Evolutionary conservation across 2,888 invertebrate species (phyloP).

Genomic region (Dermolepida albohirtum): DNA sequence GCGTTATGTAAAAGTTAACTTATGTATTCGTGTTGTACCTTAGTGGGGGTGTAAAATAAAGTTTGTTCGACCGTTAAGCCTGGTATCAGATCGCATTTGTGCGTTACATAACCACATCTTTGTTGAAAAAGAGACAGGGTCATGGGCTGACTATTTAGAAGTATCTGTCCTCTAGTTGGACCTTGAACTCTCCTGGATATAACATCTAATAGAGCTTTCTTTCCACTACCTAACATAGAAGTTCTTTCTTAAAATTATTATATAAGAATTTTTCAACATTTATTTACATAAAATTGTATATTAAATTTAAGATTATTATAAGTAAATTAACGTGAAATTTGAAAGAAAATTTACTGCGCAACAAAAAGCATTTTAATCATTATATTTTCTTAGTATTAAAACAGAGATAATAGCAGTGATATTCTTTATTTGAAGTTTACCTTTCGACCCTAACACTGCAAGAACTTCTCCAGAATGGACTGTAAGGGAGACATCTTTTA

Average conservation of each 20-base stretch:
- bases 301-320: too few relatives aligned
- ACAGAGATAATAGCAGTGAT: not conserved
- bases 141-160: constrained; percentile 88
- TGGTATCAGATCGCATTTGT: constrained; percentile 85
- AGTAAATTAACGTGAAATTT: too few relatives aligned
- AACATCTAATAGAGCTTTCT: constrained; percentile 93
- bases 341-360: too few relatives aligned
- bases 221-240: constrained; percentile 82
- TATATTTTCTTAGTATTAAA: too few relatives aligned
- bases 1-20: not conserved
- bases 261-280: too few relatives aligned
- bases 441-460: constrained; percentile 93
- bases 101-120: constrained; percentile 89
- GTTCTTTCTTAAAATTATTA: not conserved
- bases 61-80: constrained; percentile 92
- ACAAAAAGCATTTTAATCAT: too few relatives aligned
- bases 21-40: constrained; percentile 66
- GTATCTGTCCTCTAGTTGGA: constrained; percentile 87
- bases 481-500: constrained; percentile 92
- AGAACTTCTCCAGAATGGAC: constrained; percentile 94
- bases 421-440: constrained; percentile 61
- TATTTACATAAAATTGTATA: too few relatives aligned
- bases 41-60: constrained; percentile 81
- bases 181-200: constrained; percentile 85
- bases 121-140: constrained; percentile 85